Base-by-base conservation (phyloP, 2,888 invertebrate species). In the Platycheirus rosarum region DNA sequence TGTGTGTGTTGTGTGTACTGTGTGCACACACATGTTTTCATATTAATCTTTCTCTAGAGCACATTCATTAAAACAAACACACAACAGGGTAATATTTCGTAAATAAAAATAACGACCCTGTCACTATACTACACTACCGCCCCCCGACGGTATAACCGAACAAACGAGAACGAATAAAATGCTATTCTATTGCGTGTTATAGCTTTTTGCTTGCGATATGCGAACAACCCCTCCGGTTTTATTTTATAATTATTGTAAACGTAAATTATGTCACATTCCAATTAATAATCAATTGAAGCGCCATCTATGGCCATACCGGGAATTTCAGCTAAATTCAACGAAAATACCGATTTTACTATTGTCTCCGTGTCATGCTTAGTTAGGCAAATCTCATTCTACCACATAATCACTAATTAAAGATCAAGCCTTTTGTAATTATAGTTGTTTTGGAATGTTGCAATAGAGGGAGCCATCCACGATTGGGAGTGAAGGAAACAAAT, bases 341-440 rank as follows among this genome's bases (percentile, higher is more conserved):
- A 3, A 49, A 49, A 48, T 46, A 20, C 35, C 37, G 62, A 32
- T 44, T 62, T 46, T 60, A 23, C 14, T n/a, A 29, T 29, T 60
- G 13, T n/a, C 26, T 60, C 42, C 40, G 29, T n/a, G n/a, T 40
- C 57, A 26, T 37, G 63, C 26, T 46, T 49, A 14, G 46, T 32
- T 48, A 35, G 14, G 35, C 18, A 60, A 60, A 44, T 44, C 63
- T 75, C 63, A 60, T 65, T 69, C 69, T 44, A 55, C 77, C 82
- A 53, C 77, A 73, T 77, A 82, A 77, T 82, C 82, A 82, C 77
- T 82, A 77, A 77, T 82, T 82, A 82, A 82, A 82, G 82, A 77
- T 82, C 82, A 49, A 68, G 77, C 82, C 51, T 44, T 77, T 73
- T 68, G 73, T 68, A 73, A 82, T 82, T 77, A n/a, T n/a, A 77